These are phyloP conservation scores for Orchestes rusci DNA, from an alignment of 2,888 invertebrate genomes.

Conservation along the genomic window DNA sequence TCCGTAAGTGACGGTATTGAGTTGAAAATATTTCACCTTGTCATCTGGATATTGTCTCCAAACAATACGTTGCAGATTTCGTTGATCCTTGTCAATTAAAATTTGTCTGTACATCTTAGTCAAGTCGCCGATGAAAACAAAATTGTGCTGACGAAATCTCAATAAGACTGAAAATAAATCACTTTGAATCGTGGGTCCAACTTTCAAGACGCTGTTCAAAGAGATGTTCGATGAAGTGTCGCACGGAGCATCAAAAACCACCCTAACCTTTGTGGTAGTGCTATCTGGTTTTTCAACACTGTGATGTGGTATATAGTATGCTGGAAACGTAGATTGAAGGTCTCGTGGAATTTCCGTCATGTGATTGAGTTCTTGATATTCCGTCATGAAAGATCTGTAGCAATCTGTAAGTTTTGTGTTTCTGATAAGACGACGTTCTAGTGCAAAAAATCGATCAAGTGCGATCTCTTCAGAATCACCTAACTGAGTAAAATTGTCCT, in stretches of 20 bases:
- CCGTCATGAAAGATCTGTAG: slow-evolving; percentile 8
- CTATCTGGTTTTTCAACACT: slow-evolving; percentile 1
- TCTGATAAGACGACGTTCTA: slow-evolving; percentile 13
- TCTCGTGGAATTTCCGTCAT: slow-evolving; percentile 13
- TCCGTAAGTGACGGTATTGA: no score
- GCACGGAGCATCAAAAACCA: slow-evolving; percentile 2
- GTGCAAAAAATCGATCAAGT: background rate
- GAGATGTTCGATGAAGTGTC: background rate
- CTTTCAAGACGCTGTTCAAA: background rate
- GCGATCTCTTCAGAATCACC: slow-evolving; percentile 9
- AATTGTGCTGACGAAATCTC: slow-evolving; percentile 3
- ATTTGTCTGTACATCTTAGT: slow-evolving; percentile 2
- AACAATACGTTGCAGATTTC: slow-evolving; percentile 1
- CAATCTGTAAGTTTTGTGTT: slow-evolving; percentile 4
- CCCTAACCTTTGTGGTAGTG: background rate
- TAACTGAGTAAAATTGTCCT: slow-evolving; percentile 7
- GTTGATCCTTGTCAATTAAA: background rate
- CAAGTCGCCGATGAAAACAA: background rate
- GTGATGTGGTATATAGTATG: slow-evolving; percentile 13
- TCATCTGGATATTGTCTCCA: background rate
- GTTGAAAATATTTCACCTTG: no score
- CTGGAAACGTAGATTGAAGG: no score
- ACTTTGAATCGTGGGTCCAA: slow-evolving; percentile 3
- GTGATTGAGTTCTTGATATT: slow-evolving; percentile 9
- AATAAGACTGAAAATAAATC: background rate